A percentile compares a stretch with the other conserved stretches of the same genome.
phyloP scores from a whole-genome alignment of 2,888 invertebrate species.

The Carabus problematicus region DNA sequence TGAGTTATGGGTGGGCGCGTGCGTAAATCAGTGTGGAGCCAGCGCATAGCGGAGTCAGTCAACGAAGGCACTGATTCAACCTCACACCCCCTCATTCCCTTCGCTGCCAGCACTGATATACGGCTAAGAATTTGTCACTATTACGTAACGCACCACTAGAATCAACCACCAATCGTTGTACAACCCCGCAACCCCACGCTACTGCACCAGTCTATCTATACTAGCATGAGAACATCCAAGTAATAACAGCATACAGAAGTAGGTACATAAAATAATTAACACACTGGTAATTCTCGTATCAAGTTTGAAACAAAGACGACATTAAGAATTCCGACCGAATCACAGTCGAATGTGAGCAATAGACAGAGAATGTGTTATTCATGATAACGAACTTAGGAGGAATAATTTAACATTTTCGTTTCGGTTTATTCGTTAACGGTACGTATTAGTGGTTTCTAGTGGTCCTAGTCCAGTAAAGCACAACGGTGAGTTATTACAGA shows the following conservation, averaged over 20 bases:
- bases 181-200: no score
- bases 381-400: conserved; percentile 17
- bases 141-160: conserved; percentile 7
- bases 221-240: no score
- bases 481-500: conserved; percentile 36
- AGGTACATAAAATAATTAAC: no score
- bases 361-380: conserved; percentile 32
- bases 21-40: conserved; percentile 43
- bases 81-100: neutral
- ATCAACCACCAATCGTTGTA: no score
- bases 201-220: no score
- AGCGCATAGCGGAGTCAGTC: no score
- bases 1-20: conserved; percentile 36
- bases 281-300: no score
- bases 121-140: conserved; percentile 9
- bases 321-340: neutral
- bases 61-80: no score
- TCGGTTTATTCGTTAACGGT: conserved; percentile 29
- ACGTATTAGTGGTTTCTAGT: no score
- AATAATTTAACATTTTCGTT: conserved; percentile 36
- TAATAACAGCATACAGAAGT: no score
- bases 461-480: neutral
- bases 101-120: neutral
- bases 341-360: conserved; percentile 6
- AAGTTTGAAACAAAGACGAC: neutral